Percentiles rank a stretch among this genome's conserved stretches.
Evolutionary conservation across 2,113 vertebrate species (phyloP).

Genomic region (Coreoperca whiteheadi): DNA sequence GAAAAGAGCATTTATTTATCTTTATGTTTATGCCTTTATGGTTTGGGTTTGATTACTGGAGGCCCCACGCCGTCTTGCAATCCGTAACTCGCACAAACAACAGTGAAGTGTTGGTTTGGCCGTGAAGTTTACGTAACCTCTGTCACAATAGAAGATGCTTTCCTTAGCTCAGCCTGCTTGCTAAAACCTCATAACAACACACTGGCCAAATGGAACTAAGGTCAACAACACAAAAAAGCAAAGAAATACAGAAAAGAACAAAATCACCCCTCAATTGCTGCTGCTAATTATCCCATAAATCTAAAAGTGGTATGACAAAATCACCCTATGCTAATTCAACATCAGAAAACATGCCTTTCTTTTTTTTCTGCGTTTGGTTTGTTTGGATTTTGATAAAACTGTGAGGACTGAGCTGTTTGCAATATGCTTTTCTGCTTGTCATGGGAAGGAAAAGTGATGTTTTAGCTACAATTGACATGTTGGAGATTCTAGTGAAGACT

Average conservation of each 20-base stretch:
- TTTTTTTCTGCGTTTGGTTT: constrained; percentile 44
- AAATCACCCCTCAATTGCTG: constrained; percentile 67
- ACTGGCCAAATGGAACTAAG: constrained; percentile 49
- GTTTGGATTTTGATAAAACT: constrained; percentile 78
- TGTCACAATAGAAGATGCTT: constrained; percentile 68
- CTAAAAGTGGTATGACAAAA: constrained; percentile 59
- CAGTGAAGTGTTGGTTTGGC: constrained; percentile 87
- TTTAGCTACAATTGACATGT: constrained; percentile 71
- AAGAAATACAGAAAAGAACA: constrained; percentile 36
- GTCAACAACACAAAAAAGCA: constrained; percentile 48
- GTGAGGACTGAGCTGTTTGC: constrained; percentile 82
- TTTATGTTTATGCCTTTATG: constrained; percentile 77
- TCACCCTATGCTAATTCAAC: constrained; percentile 52
- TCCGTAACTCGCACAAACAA: constrained; percentile 84
- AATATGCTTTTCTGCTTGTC: constrained; percentile 79
- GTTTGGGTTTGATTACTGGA: constrained; percentile 74
- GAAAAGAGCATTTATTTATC: constrained; percentile 92
- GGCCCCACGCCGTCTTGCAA: constrained; percentile 84
- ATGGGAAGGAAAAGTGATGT: constrained; percentile 68
- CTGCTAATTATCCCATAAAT: constrained; percentile 78
- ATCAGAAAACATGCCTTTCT: constrained; percentile 52
- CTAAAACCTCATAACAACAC: constrained; percentile 57
- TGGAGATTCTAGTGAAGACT: constrained; percentile 72
- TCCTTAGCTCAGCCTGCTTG: constrained; percentile 43
- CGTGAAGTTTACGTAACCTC: constrained; percentile 84